These are phyloP conservation scores for Labrus mixtus DNA, from an alignment of 2,113 vertebrate genomes.

Conservation along the genomic window DNA sequence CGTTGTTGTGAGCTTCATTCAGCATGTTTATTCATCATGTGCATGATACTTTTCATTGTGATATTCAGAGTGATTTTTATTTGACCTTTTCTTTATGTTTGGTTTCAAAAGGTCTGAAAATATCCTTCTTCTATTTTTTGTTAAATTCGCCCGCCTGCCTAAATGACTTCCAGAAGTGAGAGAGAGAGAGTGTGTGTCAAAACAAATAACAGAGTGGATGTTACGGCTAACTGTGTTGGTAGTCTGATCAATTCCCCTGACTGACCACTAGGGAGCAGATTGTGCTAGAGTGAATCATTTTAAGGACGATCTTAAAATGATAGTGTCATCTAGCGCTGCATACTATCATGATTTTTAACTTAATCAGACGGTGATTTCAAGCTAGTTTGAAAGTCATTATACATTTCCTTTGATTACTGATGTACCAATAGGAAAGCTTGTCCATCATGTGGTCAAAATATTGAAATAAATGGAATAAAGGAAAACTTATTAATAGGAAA, in stretches of 20 bases:
- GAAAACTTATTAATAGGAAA: neutral
- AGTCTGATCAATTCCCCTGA: conserved; percentile 13
- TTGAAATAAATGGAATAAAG: neutral
- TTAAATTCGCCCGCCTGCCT: neutral
- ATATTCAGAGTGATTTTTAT: neutral
- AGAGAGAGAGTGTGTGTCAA: conserved; percentile 1
- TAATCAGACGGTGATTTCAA: neutral
- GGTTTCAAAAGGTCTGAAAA: too few relatives aligned
- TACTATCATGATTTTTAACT: neutral
- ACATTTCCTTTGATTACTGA: neutral
- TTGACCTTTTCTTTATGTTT: neutral
- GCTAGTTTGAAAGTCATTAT: neutral
- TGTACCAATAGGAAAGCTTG: neutral
- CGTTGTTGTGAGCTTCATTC: conserved; percentile 23
- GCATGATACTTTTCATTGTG: neutral
- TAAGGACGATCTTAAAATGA: neutral
- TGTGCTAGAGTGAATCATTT: neutral
- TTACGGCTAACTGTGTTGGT: neutral
- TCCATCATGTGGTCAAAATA: neutral
- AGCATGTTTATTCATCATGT: neutral
- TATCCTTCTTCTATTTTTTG: neutral
- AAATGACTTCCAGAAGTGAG: neutral
- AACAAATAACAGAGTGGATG: neutral
- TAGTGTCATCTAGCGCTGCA: neutral
- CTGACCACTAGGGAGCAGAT: conserved; percentile 48